Evolutionary conservation across 2,113 vertebrate species (phyloP).

Genomic region (Myanophis thanlyinensis): DNA sequence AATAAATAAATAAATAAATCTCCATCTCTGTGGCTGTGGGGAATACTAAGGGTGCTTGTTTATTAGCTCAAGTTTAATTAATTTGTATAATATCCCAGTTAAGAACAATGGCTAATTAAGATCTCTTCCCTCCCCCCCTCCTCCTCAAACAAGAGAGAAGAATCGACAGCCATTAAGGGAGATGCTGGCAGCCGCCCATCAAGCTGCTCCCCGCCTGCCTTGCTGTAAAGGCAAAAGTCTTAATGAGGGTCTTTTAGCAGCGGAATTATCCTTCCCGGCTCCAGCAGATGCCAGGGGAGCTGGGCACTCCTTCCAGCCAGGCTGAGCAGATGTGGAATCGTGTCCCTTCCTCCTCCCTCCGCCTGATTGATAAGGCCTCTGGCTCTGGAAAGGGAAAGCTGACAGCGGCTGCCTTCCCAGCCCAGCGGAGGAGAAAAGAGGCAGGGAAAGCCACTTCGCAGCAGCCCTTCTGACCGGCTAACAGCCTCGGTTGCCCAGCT

Average conservation of each 20-base stretch:
- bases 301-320: not conserved
- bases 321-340: not conserved
- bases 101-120: conserved; percentile 70
- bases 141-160: conserved; percentile 27
- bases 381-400: not conserved
- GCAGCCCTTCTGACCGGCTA: not conserved
- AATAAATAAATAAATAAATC: too few species aligned
- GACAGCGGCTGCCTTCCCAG: not conserved
- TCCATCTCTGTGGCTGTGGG: conserved; percentile 13
- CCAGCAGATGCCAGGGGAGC: conserved; percentile 44
- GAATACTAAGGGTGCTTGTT: conserved; percentile 38
- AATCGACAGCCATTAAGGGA: conserved; percentile 58
- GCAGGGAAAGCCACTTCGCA: not conserved
- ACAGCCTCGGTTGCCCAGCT: not conserved
- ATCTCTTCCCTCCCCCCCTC: conserved; percentile 43
- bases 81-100: conserved; percentile 67
- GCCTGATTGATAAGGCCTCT: not conserved
- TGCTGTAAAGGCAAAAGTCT: conserved; percentile 46
- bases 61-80: conserved; percentile 66
- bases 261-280: conserved; percentile 39
- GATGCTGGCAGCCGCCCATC: not conserved
- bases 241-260: conserved; percentile 61
- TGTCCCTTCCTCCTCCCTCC: not conserved
- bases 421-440: not conserved
- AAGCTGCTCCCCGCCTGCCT: conserved; percentile 1